Base-by-base conservation (phyloP, 1,140 invertebrate genomes). In the Pinna nobilis region DNA sequence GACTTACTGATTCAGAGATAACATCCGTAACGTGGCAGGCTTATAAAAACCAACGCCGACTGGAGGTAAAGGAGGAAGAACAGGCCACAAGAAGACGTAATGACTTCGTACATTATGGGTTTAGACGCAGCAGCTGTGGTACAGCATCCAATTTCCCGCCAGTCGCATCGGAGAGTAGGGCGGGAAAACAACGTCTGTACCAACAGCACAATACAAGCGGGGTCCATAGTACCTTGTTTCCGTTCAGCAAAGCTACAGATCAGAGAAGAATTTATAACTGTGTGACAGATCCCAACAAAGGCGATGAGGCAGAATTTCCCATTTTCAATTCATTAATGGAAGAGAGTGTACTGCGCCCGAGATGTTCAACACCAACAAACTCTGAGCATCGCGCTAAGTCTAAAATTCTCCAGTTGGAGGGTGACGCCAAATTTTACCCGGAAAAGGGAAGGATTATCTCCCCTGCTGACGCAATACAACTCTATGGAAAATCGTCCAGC, bases 11-110 rank as follows among this genome's bases (percentile, higher is more conserved):
- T 9, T 73, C 70, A 1, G 70, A 73, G 15, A 50, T 73, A 23
- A 73, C 70, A 20, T 73, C 70, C 6, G 47, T 73, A n/a, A 73
- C 63, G 18, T 73, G 70, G 70, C 53, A 57, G 49, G 70, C 64
- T 4, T 67, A 60, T 15, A 66, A 66, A 33, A 39, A 73, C 18
- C 63, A 50, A 49, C 49, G 47, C 7, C 35, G 64, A 53, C 25
- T 51, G 1, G 64, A 67, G 28, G 15, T 53, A 15, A 67, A 67
- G 33, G 51, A 67, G 6, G 55, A n/a, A 33, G 30, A 59, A 18
- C 55, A 59, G 30, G 55, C 30, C 30, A 33, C 2, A 18, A 33
- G 30, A 33, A 59, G 37, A n/a, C n/a, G n/a, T n/a, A n/a, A n/a
- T n/a, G n/a, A n/a, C n/a, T n/a, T n/a, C n/a, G n/a, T n/a, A n/a